These are phyloP conservation scores for Papilio xuthus DNA, from an alignment of 1,140 invertebrate genomes.

Conservation along the genomic window DNA sequence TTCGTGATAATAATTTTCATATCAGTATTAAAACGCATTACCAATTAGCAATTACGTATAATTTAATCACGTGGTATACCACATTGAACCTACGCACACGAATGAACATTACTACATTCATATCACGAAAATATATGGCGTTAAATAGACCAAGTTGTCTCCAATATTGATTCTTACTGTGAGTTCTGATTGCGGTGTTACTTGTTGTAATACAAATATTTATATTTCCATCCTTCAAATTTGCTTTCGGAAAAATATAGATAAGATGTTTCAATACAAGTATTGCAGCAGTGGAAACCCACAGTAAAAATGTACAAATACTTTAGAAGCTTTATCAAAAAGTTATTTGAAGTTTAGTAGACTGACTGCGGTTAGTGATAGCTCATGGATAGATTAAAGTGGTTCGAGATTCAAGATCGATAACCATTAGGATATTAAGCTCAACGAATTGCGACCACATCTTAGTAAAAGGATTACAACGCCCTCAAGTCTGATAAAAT, in stretches of 20 bases:
- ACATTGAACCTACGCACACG: not conserved
- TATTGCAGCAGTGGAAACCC: too few relatives aligned
- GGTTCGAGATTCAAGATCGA: not conserved
- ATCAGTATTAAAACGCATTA: not conserved
- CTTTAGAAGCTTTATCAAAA: too few relatives aligned
- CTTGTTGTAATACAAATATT: too few relatives aligned
- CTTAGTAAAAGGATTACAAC: conserved; percentile 16
- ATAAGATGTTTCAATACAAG: too few relatives aligned
- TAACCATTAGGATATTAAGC: conserved; percentile 23
- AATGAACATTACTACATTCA: not conserved
- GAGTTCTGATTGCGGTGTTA: too few relatives aligned
- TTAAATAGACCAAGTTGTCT: too few relatives aligned
- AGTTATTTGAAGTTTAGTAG: not conserved
- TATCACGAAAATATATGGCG: not conserved
- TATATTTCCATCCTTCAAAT: too few relatives aligned
- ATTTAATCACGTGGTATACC: conserved; percentile 10
- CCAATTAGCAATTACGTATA: conserved; percentile 3
- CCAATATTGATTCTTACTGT: too few relatives aligned
- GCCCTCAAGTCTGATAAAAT: not conserved
- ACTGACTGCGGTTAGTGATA: not conserved
- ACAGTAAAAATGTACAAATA: too few relatives aligned
- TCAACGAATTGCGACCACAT: not conserved
- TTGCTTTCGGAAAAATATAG: too few relatives aligned
- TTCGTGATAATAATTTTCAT: not conserved
- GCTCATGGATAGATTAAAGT: not conserved